Percentiles rank a stretch among this genome's conserved stretches.
phyloP scores from a whole-genome alignment of 35 echinoderm and acorn worm genomes.

The Patiria miniata region DNA sequence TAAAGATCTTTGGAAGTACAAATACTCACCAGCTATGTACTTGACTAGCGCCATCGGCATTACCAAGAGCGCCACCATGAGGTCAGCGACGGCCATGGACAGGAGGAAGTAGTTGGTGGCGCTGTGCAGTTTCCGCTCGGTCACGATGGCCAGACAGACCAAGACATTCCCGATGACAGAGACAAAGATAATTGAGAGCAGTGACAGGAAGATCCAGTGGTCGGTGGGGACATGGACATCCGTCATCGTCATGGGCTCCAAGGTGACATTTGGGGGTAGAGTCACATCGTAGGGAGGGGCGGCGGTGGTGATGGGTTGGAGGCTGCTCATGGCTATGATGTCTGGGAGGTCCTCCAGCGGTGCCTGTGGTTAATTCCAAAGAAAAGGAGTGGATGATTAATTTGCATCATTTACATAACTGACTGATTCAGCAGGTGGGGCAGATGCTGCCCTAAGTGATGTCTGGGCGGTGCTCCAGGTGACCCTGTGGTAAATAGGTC shows the following conservation, averaged over 20 bases:
- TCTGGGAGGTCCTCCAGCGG: no score
- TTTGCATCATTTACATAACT: no score
- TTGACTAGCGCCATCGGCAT: slow-evolving; percentile 84
- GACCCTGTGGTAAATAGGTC: no score
- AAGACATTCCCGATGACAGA: slow-evolving; percentile 68
- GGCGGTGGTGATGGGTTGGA: no score
- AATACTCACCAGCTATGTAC: slow-evolving; percentile 69
- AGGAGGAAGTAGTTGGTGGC: slow-evolving; percentile 84
- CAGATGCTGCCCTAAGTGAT: no score
- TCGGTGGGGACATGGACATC: neutral
- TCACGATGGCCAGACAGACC: slow-evolving; percentile 72
- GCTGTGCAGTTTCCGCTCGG: slow-evolving; percentile 65
- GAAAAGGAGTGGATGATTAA: no score
- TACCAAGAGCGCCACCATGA: slow-evolving; percentile 87
- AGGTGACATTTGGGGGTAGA: neutral
- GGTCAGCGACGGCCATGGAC: slow-evolving; percentile 82
- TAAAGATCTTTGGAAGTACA: no score
- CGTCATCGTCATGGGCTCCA: neutral
- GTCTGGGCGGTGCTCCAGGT: no score
- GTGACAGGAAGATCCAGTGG: slow-evolving; percentile 70
- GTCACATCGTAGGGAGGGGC: no score
- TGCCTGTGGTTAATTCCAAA: no score
- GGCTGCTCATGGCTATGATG: no score
- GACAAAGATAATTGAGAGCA: slow-evolving; percentile 58
- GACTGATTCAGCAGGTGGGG: no score